These are phyloP conservation scores for Akabosia matsudoensis DNA, from an alignment of 1,140 invertebrate genomes.

Conservation along the genomic window DNA sequence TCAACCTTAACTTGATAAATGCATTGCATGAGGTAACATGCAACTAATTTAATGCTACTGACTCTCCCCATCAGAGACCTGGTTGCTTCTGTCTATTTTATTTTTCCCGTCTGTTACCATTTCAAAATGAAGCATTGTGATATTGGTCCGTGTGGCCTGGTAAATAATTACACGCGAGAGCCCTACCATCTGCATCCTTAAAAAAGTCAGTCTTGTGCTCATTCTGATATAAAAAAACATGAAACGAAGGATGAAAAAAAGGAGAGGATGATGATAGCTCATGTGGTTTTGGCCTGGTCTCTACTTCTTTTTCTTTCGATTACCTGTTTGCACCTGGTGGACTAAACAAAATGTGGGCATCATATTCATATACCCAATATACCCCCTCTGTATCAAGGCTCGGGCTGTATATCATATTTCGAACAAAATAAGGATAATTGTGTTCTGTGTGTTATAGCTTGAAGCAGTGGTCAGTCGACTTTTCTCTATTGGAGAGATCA, in stretches of 20 bases:
- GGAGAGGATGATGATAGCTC: not conserved
- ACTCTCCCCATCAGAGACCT: not conserved
- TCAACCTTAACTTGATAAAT: constrained; percentile 13
- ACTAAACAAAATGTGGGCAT: too few relatives aligned
- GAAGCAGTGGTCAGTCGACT: not conserved
- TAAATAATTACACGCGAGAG: not conserved
- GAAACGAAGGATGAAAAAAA: not conserved
- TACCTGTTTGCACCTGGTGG: not conserved
- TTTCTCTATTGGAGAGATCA: too few relatives aligned
- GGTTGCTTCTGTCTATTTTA: not conserved
- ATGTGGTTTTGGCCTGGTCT: not conserved
- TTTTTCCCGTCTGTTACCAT: not conserved
- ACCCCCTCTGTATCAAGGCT: too few relatives aligned
- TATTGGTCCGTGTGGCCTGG: not conserved
- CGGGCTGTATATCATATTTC: not conserved
- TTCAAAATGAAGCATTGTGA: too few relatives aligned
- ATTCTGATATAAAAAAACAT: not conserved
- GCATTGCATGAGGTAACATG: not conserved
- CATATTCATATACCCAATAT: too few relatives aligned
- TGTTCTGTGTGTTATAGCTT: not conserved
- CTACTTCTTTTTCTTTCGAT: too few relatives aligned
- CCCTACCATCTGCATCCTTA: not conserved
- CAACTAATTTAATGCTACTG: not conserved
- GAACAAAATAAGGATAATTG: not conserved
- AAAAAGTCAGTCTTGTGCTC: not conserved